Percentiles rank a stretch among this genome's conserved stretches.
phyloP scores from a whole-genome alignment of 2,888 invertebrate genomes.

The Volucella inanis region DNA sequence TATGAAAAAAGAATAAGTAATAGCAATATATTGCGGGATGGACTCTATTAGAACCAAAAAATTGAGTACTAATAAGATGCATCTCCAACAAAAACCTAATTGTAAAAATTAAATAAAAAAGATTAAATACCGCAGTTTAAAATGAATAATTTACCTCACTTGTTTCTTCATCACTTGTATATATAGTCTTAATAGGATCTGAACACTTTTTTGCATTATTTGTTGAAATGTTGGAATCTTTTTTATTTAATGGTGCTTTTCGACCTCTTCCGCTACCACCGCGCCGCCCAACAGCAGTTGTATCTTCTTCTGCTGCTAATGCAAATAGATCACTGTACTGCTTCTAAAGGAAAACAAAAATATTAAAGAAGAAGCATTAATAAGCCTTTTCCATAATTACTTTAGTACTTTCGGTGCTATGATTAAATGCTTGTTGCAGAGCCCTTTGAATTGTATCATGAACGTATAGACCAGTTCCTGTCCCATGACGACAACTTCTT shows the following conservation, averaged over 20 bases:
- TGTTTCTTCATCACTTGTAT: conserved; percentile 91
- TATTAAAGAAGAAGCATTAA: neutral
- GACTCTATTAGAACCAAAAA: too few relatives aligned
- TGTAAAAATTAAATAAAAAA: neutral
- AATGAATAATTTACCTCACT: conserved; percentile 87
- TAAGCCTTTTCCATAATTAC: conserved; percentile 79
- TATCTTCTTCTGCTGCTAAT: conserved; percentile 94
- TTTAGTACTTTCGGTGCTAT: conserved; percentile 94
- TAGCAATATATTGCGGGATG: too few relatives aligned
- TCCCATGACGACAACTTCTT: conserved; percentile 86
- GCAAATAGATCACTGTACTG: conserved; percentile 95
- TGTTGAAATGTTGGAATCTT: conserved; percentile 83
- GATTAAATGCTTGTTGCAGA: conserved; percentile 92
- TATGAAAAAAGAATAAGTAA: too few relatives aligned
- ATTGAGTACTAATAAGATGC: too few relatives aligned
- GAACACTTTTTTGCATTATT: conserved; percentile 83
- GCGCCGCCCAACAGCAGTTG: conserved; percentile 86
- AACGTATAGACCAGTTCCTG: conserved; percentile 91
- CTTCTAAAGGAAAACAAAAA: conserved; percentile 84
- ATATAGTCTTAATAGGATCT: conserved; percentile 84
- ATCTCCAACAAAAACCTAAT: too few relatives aligned
- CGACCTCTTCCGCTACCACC: conserved; percentile 86
- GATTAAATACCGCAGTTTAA: neutral
- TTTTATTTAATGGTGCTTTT: conserved; percentile 85
- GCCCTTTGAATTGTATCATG: conserved; percentile 96